Base-by-base conservation (phyloP, 2,113 vertebrate species). In the Sinocyclocheilus maitianheensis region DNA sequence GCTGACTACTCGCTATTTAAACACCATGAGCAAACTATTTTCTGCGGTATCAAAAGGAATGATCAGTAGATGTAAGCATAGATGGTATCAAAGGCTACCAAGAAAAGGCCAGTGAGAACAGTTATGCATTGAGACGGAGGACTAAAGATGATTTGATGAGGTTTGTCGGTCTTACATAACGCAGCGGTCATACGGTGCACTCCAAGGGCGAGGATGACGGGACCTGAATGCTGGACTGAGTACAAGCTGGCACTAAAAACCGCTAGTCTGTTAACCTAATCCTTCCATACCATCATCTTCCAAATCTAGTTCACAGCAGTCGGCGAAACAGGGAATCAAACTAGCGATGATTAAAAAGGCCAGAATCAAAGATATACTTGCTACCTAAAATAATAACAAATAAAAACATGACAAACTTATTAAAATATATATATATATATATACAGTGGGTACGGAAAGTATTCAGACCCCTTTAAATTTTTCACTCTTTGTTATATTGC, bases 61-160 rank as follows among this genome's bases (percentile, higher is more conserved):
- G 34, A 60, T 37, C 8, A 37, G 10, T n/a, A 46, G 26, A 76
- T 60, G 62, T 43, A 43, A 63, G 3, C 48, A 6, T 60, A 55
- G 24, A 78, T 26, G 40, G 10, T 48, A 53, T 83, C 12, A 43
- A 69, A 72, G 24, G 48, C 65, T 55, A 10, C 26, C 69, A 34
- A 43, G 51, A 60, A 72, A 20, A 81, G 40, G 40, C 43, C 77
- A 30, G 20, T 37, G 53, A 37, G 26, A 71, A 18, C 9, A 48
- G 81, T 74, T 55, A 55, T 60, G 51, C 3, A 3, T 34, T 71
- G 63, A 69, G 80, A 69, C 46, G 2, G 16, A 30, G 3, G 5
- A n/a, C 78, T 65, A 51, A 53, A 84, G 51, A 58, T 40, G 69
- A 84, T 74, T 16, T 43, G 69, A 84, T 84, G 69, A 60, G 30